Evolutionary conservation across 2,113 vertebrate species (phyloP), one percentile per base, ranked within the genome.

Genomic region (Tringa solitaria): DNA sequence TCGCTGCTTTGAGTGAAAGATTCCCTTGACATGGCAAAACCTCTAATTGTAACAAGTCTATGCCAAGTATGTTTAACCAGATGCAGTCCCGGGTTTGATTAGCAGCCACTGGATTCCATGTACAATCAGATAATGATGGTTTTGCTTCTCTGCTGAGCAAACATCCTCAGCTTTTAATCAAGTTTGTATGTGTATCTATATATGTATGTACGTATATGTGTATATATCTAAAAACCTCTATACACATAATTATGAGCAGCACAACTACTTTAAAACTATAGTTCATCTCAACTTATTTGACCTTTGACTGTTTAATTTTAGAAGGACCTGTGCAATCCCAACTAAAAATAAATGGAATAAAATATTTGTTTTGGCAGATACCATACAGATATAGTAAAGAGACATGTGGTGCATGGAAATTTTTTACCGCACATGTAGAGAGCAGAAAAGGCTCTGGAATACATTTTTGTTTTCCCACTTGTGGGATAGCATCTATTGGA

Each of bases 21-120:
- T 98, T 98, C 98, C 98, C 98, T 98, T 98, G 98, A 98, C 98
- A 98, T 97, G 98, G 98, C 97, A 98, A 98, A 98, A 97, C 97
- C 98, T 98, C 97, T 96, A 97, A 98, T 98, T 98, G 98, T 98
- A 98, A 98, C 97, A 97, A 98, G 97, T 97, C 95, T 53, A 81
- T 98, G 98, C 98, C 98, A 98, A 98, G 97, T 98, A 97, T 95
- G 97, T 96, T 98, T 97, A 98, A 98, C 97, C 97, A 98, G 98
- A 98, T 97, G 97, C 98, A 97, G 97, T 84, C 84, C 95, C 93
- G 79, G 98, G 97, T 98, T 98, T 98, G 95, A 98, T 98, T 98
- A 98, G 97, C 91, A 96, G 98, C 97, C 97, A 98, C 98, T 96
- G 97, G 95, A 98, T 98, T 98, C 98, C 98, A 97, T 98, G 97